Evolutionary conservation across 53 echinoderm and acorn worm species (phyloP).

Genomic region (Mesocentrotus franciscanus): DNA sequence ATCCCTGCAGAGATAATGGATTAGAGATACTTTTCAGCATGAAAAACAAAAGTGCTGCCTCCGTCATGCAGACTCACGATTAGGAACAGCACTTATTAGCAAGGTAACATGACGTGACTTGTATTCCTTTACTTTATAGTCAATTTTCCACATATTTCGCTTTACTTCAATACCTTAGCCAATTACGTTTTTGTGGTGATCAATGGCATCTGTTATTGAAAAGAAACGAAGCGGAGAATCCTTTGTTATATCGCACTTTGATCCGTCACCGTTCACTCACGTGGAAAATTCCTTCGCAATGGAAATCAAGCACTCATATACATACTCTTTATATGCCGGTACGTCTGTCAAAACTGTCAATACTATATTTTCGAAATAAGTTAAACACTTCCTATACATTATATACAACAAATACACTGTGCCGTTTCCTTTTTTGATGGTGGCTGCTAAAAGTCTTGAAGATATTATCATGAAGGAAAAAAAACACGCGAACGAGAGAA

Average conservation of each 20-base stretch:
- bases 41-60: background rate
- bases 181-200: background rate
- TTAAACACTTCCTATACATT: background rate
- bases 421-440: background rate
- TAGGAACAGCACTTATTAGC: background rate
- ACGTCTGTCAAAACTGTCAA: background rate
- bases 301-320: background rate
- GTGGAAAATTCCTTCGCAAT: background rate
- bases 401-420: background rate
- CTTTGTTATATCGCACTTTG: constrained; percentile 23
- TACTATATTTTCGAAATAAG: background rate
- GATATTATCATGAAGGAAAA: background rate
- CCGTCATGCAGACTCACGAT: background rate
- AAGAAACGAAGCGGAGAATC: background rate
- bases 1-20: constrained; percentile 33
- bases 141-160: constrained; percentile 21
- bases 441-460: background rate
- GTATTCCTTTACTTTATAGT: background rate
- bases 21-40: background rate
- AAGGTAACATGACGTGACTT: background rate
- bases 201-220: constrained; percentile 1
- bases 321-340: background rate
- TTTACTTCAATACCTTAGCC: background rate
- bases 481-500: background rate
- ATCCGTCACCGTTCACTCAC: constrained; percentile 20